Conservation (phyloP, 92 coral and sea anemone species). For the Porites rus region DNA sequence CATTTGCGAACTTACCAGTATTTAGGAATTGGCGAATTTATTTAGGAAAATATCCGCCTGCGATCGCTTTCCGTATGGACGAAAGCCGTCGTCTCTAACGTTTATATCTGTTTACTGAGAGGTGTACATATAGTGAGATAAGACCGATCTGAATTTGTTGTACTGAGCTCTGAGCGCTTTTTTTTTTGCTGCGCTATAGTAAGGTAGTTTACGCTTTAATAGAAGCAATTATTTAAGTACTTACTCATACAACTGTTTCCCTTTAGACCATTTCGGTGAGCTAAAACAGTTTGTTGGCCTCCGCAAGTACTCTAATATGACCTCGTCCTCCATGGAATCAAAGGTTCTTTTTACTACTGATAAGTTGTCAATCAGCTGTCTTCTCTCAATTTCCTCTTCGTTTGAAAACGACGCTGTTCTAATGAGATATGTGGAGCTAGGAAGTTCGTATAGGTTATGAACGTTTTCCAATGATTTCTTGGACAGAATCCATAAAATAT, state of each 20-base stretch:
- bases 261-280: conserved; percentile 41
- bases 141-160: too few relatives aligned
- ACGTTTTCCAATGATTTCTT: conserved; percentile 59
- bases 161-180: too few relatives aligned
- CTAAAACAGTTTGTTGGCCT: conserved; percentile 54
- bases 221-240: not conserved
- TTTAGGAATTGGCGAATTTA: too few relatives aligned
- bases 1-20: too few relatives aligned
- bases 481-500: conserved; percentile 81
- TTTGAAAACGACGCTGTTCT: conserved; percentile 33
- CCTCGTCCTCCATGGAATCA: conserved; percentile 32
- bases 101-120: too few relatives aligned
- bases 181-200: too few relatives aligned
- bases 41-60: too few relatives aligned
- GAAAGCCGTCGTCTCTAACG: too few relatives aligned
- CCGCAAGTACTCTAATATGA: conserved; percentile 32
- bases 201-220: too few relatives aligned
- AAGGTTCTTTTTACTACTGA: conserved; percentile 57
- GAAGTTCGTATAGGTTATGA: conserved; percentile 54
- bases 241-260: conserved; percentile 50
- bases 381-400: conserved; percentile 41
- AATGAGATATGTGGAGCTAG: conserved; percentile 78
- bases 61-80: too few relatives aligned
- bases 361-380: conserved; percentile 53
- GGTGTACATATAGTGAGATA: too few relatives aligned